Percentiles rank a stretch among this genome's conserved stretches.
Conservation (phyloP, 2,888 invertebrate species). For the Orthosia cruda region DNA sequence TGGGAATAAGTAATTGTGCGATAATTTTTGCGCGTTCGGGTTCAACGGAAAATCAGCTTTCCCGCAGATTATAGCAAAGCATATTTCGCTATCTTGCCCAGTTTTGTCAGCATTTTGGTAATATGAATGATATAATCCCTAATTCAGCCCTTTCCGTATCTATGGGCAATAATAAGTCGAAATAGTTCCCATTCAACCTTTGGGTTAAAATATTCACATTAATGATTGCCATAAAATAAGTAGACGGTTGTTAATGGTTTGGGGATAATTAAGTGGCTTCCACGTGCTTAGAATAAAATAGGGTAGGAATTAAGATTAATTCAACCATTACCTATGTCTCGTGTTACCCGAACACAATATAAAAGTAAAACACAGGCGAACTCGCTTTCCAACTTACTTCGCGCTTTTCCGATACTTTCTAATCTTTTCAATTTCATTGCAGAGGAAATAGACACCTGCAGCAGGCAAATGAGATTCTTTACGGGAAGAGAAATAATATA, state of each 20-base stretch:
- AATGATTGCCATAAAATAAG: constrained; percentile 38
- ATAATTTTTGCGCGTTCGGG: constrained; percentile 9
- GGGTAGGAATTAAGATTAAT: constrained; percentile 40
- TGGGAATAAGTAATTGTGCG: constrained; percentile 17
- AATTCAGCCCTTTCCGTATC: constrained; percentile 13
- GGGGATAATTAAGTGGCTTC: constrained; percentile 36
- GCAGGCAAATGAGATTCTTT: constrained; percentile 48
- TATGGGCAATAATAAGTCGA: constrained; percentile 7
- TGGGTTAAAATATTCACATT: constrained; percentile 42
- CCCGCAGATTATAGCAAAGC: constrained; percentile 15
- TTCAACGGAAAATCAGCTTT: constrained; percentile 16
- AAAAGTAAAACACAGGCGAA: constrained; percentile 24
- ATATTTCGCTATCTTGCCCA: constrained; percentile 12
- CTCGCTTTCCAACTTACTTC: constrained; percentile 41
- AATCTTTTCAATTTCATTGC: constrained; percentile 27
- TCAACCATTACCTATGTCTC: constrained; percentile 33
- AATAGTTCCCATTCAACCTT: constrained; percentile 23
- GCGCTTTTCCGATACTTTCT: constrained; percentile 56
- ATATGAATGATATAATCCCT: constrained; percentile 17
- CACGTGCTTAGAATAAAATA: constrained; percentile 35
- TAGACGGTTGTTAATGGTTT: constrained; percentile 17
- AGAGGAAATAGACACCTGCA: constrained; percentile 45
- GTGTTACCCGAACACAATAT: constrained; percentile 31
- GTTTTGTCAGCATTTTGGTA: constrained; percentile 19
- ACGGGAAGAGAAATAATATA: constrained; percentile 21